Evolutionary conservation across 1,140 invertebrate species (phyloP), one percentile per base, ranked within the genome.

Genomic region (Microplitis demolitor): DNA sequence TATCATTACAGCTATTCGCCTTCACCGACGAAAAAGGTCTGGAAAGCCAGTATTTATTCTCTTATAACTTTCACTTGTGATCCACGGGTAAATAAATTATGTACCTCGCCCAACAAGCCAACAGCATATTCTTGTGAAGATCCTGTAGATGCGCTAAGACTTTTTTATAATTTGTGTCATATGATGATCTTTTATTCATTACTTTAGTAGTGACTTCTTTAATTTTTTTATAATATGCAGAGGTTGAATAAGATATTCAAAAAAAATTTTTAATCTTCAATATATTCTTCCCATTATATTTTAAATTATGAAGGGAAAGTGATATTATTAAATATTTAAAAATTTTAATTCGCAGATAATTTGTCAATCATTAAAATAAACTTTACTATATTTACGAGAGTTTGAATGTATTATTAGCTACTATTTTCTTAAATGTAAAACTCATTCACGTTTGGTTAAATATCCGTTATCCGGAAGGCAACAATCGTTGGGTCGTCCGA

Each of bases 41-140:
- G 60, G 61, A 72, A 35, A 37, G 51, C 9, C 13, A n/a, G 51
- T 33, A 67, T 35, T 35, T 35, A 33, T 69, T 63, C 76, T 77
- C 61, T 74, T 72, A 70, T 79, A 76, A 84, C 83, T 84, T 84
- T 84, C 83, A 84, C 83, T 82, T 77, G 82, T 81, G 81, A 58
- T 73, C 53, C 60, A 70, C 50, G 56, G 37, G 33, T 60, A 50
- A 53, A n/a, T 50, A 72, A 72, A 72, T 76, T 74, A 70, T 78
- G 70, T 79, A 39, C n/a, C 24, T 31, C 56, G 70, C 66, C 71
- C 66, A 69, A 66, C 53, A 60, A 39, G 9, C 53, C 54, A 64
- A 9, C 14, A 37, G 62, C 73, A 75, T 77, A 67, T 73, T 77
- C 75, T 73, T 62, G 64, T 14, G 68, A 70, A 50, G 69, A 71